phyloP scores from a whole-genome alignment of 2,888 invertebrate genomes.

The Balanococcus diminutus region DNA sequence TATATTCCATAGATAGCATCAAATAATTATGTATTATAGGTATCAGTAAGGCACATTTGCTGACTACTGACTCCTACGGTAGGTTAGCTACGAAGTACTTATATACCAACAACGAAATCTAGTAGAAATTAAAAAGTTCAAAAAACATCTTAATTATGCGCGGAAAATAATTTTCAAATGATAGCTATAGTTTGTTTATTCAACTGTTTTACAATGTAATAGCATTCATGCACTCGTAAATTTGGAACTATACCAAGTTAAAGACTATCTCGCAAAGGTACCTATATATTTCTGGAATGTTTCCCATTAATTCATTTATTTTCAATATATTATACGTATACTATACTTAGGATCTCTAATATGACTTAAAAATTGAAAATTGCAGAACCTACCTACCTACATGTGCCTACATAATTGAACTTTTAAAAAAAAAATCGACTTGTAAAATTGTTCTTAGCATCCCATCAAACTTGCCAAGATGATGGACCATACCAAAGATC shows the following conservation, averaged over 20 bases:
- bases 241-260: not conserved
- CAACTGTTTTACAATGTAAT: constrained; percentile 13
- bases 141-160: constrained; percentile 4
- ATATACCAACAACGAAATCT: not conserved
- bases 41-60: no score
- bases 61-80: not conserved
- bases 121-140: not conserved
- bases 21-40: no score
- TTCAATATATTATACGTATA: not conserved
- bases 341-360: not conserved
- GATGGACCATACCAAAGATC: no score
- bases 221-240: not conserved
- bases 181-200: not conserved
- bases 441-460: no score
- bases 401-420: no score
- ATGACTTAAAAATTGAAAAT: no score
- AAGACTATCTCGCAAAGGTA: not conserved
- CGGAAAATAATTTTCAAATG: not conserved
- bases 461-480: no score
- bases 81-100: not conserved
- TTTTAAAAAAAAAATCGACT: no score
- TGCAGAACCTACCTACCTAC: no score
- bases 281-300: not conserved
- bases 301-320: constrained; percentile 17
- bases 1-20: no score